Conservation (phyloP, 1,140 invertebrate species). For the Ceratoteleas bidentatus region DNA sequence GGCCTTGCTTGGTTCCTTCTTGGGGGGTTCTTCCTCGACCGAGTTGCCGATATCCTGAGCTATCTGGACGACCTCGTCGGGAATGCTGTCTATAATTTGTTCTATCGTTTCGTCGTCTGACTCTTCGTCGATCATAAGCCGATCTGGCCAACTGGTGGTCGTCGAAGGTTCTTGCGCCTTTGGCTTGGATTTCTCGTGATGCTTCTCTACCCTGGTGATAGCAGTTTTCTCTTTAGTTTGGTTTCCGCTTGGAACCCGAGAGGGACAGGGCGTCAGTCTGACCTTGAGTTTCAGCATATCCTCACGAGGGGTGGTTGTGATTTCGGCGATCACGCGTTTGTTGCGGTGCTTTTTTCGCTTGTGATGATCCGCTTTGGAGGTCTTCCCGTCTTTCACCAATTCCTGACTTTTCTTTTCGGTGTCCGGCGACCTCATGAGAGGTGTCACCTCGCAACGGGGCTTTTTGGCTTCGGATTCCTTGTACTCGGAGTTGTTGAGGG, state of each 20-base stretch:
- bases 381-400: slow-evolving; percentile 61
- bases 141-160: slow-evolving; percentile 33
- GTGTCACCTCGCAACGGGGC: slow-evolving; percentile 77
- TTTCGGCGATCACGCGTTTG: slow-evolving; percentile 77
- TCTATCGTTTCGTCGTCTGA: slow-evolving; percentile 70
- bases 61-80: slow-evolving; percentile 71
- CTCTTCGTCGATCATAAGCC: slow-evolving; percentile 16
- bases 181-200: slow-evolving; percentile 71
- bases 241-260: slow-evolving; percentile 65
- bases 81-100: slow-evolving; percentile 74
- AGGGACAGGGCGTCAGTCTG: slow-evolving; percentile 74
- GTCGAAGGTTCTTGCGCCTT: slow-evolving; percentile 53
- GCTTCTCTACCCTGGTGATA: slow-evolving; percentile 61
- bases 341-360: slow-evolving; percentile 75
- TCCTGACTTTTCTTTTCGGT: slow-evolving; percentile 38
- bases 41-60: slow-evolving; percentile 59
- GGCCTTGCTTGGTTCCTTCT: slow-evolving; percentile 17
- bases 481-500: slow-evolving; percentile 52
- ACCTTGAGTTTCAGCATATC: slow-evolving; percentile 77
- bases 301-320: slow-evolving; percentile 75
- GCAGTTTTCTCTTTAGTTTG: slow-evolving; percentile 71
- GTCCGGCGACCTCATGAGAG: slow-evolving; percentile 72
- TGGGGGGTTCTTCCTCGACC: slow-evolving; percentile 5
- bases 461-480: slow-evolving; percentile 74
- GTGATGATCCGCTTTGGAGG: slow-evolving; percentile 72